Evolutionary conservation across 2,888 invertebrate genomes (phyloP).

Genomic region (Anodontia alba): DNA sequence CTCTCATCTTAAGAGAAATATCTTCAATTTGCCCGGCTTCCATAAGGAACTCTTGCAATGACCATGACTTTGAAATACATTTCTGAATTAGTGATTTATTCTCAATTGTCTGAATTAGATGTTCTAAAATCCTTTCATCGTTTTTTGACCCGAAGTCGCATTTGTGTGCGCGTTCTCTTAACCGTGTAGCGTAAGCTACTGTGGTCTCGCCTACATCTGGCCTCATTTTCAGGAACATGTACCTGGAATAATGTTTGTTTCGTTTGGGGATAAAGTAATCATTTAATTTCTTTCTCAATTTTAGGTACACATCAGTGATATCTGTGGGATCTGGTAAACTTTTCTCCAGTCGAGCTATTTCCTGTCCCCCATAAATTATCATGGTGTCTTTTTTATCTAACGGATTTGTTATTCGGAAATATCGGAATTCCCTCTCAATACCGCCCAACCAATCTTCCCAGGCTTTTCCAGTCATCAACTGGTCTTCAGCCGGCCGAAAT

Average conservation of each 20-base stretch:
- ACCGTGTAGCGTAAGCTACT: constrained; percentile 9
- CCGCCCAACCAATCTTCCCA: constrained; percentile 43
- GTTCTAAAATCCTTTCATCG: constrained; percentile 15
- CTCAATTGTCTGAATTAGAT: too few relatives aligned
- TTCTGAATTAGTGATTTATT: too few relatives aligned
- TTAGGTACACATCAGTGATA: constrained; percentile 20
- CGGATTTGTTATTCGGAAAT: constrained; percentile 28
- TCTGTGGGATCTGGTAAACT: constrained; percentile 22
- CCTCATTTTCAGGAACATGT: not conserved
- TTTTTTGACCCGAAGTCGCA: not conserved
- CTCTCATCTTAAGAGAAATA: not conserved
- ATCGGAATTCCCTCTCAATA: constrained; percentile 38
- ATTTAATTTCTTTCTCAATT: constrained; percentile 33
- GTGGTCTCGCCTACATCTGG: not conserved
- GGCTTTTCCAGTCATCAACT: constrained; percentile 10
- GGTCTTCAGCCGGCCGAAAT: constrained; percentile 18
- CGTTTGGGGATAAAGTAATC: constrained; percentile 31
- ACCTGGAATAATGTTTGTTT: constrained; percentile 15
- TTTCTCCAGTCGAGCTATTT: constrained; percentile 24
- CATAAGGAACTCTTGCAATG: not conserved
- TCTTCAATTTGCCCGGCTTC: constrained; percentile 2
- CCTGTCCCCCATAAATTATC: constrained; percentile 33
- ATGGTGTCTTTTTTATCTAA: constrained; percentile 33
- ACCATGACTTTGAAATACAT: too few relatives aligned
- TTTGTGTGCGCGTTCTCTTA: constrained; percentile 8